Evolutionary conservation across 35 echinoderm and acorn worm genomes (phyloP).

Genomic region (Ophiothrix spiculata): DNA sequence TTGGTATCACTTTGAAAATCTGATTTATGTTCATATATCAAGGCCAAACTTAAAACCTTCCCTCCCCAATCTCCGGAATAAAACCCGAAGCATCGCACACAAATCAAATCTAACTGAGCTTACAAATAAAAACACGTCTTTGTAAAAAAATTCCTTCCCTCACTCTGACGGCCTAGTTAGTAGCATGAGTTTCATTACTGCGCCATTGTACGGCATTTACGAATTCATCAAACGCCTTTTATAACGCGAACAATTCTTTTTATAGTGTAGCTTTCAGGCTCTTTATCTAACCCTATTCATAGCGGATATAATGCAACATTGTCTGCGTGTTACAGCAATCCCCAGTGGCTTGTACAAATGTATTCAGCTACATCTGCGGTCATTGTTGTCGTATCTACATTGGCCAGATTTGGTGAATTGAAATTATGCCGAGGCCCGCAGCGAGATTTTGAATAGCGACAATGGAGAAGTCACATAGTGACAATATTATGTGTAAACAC

Average conservation of each 20-base stretch:
- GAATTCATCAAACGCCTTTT: neutral
- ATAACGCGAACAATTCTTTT: neutral
- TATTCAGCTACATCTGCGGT: slow-evolving; percentile 7
- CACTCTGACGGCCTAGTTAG: too few species aligned
- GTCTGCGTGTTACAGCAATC: neutral
- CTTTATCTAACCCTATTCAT: neutral
- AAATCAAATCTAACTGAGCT: too few species aligned
- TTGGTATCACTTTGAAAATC: too few species aligned
- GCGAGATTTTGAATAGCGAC: neutral
- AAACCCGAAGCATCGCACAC: too few species aligned
- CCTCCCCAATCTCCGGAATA: too few species aligned
- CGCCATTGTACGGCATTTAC: neutral
- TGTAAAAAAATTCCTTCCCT: too few species aligned
- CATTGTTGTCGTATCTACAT: neutral
- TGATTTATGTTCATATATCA: too few species aligned
- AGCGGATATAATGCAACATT: neutral
- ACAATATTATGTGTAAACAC: slow-evolving; percentile 13
- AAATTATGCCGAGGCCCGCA: slow-evolving; percentile 1
- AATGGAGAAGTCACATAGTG: neutral
- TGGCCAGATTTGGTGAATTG: slow-evolving; percentile 15
- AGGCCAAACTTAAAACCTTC: too few species aligned
- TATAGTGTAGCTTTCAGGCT: neutral
- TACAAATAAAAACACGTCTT: too few species aligned
- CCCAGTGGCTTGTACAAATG: neutral
- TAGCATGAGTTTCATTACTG: neutral